phyloP scores from a whole-genome alignment of 2,113 vertebrate genomes.

The Prionailurus bengalensis region DNA sequence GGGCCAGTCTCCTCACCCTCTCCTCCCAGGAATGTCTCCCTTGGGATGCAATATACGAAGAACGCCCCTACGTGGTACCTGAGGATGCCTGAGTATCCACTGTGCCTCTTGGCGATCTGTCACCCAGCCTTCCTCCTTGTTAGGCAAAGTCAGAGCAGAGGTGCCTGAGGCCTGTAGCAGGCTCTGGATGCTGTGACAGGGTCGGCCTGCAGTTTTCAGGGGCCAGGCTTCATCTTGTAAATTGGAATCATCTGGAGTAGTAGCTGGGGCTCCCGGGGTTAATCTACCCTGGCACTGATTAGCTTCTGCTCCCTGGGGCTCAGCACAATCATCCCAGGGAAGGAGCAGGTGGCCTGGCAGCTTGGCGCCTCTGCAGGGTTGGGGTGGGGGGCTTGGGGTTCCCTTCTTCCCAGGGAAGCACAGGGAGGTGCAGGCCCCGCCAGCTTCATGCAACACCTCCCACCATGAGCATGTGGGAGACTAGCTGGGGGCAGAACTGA shows the following conservation, averaged over 20 bases:
- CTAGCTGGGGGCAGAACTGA: not conserved
- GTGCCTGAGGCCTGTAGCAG: fast-evolving
- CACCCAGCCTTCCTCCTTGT: not conserved
- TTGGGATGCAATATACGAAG: not conserved
- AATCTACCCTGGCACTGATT: not conserved
- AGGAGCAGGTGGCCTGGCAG: not conserved
- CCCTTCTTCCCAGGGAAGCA: not conserved
- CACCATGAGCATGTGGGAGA: not conserved
- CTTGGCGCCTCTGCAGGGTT: not conserved
- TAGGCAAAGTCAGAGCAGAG: not conserved
- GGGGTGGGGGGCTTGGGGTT: too few species aligned
- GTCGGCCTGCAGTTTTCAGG: not conserved
- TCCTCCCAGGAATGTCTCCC: not conserved
- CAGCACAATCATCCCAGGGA: not conserved
- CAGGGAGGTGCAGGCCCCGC: not conserved
- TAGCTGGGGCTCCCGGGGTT: not conserved
- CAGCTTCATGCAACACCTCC: not conserved
- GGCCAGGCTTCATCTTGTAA: not conserved
- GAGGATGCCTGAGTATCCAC: not conserved
- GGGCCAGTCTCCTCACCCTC: not conserved
- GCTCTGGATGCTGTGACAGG: not conserved
- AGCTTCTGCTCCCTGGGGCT: not conserved
- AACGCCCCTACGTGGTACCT: not conserved
- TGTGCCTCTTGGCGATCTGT: not conserved
- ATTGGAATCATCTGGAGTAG: not conserved